phyloP scores from a whole-genome alignment of 2,888 invertebrate species.

The Lapara coniferarum region DNA sequence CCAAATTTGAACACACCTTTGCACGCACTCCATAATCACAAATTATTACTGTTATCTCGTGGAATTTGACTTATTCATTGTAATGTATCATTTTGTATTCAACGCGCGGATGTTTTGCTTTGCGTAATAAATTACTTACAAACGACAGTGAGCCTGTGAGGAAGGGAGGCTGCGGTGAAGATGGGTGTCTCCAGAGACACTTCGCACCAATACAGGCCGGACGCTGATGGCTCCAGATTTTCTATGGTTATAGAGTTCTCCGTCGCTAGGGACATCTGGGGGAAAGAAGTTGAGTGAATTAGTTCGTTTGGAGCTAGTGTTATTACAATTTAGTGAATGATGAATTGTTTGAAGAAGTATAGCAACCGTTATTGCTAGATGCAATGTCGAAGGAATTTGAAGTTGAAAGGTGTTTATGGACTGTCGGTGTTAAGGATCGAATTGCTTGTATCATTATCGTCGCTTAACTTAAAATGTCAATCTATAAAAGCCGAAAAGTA shows the following conservation, averaged over 20 bases:
- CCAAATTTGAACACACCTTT: background rate
- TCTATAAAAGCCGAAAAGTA: no score
- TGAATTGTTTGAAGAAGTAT: no score
- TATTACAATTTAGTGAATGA: no score
- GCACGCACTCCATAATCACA: background rate
- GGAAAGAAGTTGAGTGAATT: slow-evolving; percentile 27
- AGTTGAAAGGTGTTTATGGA: no score
- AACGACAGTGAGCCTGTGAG: slow-evolving; percentile 90
- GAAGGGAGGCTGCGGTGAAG: slow-evolving; percentile 90
- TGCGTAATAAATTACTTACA: slow-evolving; percentile 81
- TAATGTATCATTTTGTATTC: slow-evolving; percentile 52
- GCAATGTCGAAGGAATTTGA: no score
- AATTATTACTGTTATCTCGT: slow-evolving; percentile 8
- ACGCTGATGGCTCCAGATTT: slow-evolving; percentile 90
- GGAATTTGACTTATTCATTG: slow-evolving; percentile 53
- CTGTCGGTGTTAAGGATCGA: no score
- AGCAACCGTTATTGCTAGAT: no score
- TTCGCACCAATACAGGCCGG: slow-evolving; percentile 91
- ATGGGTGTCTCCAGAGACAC: slow-evolving; percentile 93
- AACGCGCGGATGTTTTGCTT: slow-evolving; percentile 27
- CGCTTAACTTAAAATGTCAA: no score
- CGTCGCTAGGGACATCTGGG: slow-evolving; percentile 75
- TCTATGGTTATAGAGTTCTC: slow-evolving; percentile 86
- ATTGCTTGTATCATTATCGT: no score
- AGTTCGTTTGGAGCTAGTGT: background rate